A percentile compares a stretch with the other conserved stretches of the same genome.
phyloP scores from a whole-genome alignment of 2,888 invertebrate species.

The Heliconius ethilla region DNA sequence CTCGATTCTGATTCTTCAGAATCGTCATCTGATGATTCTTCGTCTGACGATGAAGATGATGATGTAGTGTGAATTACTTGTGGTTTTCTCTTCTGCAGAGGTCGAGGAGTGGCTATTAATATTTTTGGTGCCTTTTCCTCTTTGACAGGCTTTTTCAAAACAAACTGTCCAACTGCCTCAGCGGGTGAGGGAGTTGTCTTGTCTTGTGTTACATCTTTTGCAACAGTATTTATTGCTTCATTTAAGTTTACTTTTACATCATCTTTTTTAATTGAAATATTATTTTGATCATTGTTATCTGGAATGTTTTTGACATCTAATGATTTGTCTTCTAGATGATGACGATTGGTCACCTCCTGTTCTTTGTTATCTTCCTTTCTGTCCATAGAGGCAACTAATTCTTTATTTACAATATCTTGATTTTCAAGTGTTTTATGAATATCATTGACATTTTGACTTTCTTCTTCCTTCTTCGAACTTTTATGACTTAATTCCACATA shows the following conservation, averaged over 20 bases:
- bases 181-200: conserved; percentile 32
- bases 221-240: conserved; percentile 15
- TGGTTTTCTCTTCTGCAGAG: conserved; percentile 79
- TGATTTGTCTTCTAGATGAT: neutral
- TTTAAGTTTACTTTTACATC: neutral
- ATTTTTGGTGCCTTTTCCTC: conserved; percentile 80
- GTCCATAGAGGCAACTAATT: neutral
- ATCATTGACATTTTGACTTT: neutral
- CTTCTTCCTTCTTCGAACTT: neutral
- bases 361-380: neutral
- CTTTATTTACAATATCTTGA: neutral
- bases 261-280: neutral
- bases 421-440: neutral
- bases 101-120: conserved; percentile 83
- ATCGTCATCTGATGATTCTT: conserved; percentile 71
- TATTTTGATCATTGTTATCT: neutral
- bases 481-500: neutral
- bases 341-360: neutral
- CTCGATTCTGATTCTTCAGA: conserved; percentile 71
- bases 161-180: conserved; percentile 30
- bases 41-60: conserved; percentile 68
- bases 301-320: neutral
- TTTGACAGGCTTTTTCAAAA: conserved; percentile 54
- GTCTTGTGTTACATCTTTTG: conserved; percentile 48
- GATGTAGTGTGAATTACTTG: conserved; percentile 71